phyloP scores from a whole-genome alignment of 2,888 invertebrate species.

The Azorinus chamasolen region DNA sequence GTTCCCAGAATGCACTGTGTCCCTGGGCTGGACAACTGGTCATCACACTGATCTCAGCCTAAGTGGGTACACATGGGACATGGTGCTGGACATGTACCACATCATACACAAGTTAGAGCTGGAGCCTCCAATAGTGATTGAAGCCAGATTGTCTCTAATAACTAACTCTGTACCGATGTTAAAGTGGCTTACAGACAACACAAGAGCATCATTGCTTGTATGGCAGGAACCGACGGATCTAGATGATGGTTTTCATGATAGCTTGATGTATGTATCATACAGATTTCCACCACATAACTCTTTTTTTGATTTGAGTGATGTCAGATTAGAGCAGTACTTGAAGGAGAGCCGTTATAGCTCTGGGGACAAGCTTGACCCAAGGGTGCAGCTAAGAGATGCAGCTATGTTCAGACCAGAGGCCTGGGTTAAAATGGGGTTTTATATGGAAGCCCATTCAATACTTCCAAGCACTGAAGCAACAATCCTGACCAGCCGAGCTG shows the following conservation, averaged over 20 bases:
- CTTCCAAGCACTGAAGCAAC: slow-evolving; percentile 80
- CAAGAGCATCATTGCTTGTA: slow-evolving; percentile 74
- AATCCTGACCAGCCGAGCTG: slow-evolving; percentile 74
- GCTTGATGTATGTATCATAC: slow-evolving; percentile 79
- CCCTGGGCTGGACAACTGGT: slow-evolving; percentile 84
- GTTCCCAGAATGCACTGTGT: slow-evolving; percentile 82
- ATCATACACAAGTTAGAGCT: slow-evolving; percentile 74
- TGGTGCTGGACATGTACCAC: slow-evolving; percentile 83
- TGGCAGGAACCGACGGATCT: slow-evolving; percentile 73
- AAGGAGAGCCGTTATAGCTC: slow-evolving; percentile 72
- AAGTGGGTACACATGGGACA: slow-evolving; percentile 80
- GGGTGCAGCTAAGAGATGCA: slow-evolving; percentile 73
- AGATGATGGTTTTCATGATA: slow-evolving; percentile 58
- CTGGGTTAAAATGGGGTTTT: slow-evolving; percentile 82
- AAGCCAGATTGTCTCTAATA: slow-evolving; percentile 78
- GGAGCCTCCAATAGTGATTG: slow-evolving; percentile 79
- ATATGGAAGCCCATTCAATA: slow-evolving; percentile 77
- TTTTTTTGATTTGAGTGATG: slow-evolving; percentile 77
- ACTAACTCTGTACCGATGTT: slow-evolving; percentile 81
- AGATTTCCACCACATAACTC: slow-evolving; percentile 75
- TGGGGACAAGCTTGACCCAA: slow-evolving; percentile 67
- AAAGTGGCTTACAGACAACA: slow-evolving; percentile 82
- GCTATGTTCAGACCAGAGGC: slow-evolving; percentile 76
- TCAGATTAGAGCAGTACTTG: slow-evolving; percentile 65
- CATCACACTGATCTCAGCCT: slow-evolving; percentile 80